Conservation (phyloP, 1,140 invertebrate species). For the Cydia fagiglandana region DNA sequence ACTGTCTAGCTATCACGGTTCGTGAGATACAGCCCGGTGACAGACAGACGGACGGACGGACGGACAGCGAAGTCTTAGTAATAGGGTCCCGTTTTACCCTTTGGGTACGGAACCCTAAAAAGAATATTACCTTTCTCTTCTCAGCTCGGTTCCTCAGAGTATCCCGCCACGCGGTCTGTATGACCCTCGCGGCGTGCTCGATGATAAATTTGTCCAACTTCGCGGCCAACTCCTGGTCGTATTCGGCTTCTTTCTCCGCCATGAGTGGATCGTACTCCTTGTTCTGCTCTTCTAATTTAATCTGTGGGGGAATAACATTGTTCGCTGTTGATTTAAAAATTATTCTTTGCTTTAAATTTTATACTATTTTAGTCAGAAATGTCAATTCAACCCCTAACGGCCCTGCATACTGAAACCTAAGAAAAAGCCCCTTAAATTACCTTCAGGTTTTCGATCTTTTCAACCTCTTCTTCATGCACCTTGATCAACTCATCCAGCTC, state of each 20-base stretch:
- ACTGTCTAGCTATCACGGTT: too few relatives aligned
- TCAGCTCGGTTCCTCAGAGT: constrained; percentile 67
- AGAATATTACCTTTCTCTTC: constrained; percentile 66
- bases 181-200: constrained; percentile 71
- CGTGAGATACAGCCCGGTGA: too few relatives aligned
- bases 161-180: constrained; percentile 69
- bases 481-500: constrained; percentile 71
- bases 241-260: constrained; percentile 74
- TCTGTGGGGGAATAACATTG: constrained; percentile 40
- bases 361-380: too few relatives aligned
- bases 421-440: constrained; percentile 39
- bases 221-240: constrained; percentile 70
- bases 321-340: too few relatives aligned
- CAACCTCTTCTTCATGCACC: constrained; percentile 69
- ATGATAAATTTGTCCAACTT: constrained; percentile 71
- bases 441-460: constrained; percentile 68
- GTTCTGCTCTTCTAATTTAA: constrained; percentile 68
- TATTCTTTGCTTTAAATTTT: too few relatives aligned
- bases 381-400: neutral
- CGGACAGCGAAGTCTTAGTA: too few relatives aligned
- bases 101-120: too few relatives aligned
- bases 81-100: too few relatives aligned
- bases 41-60: too few relatives aligned
- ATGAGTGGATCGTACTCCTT: constrained; percentile 71
- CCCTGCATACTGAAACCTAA: neutral